phyloP scores from a whole-genome alignment of 2,113 vertebrate species.

The Chitala chitala region DNA sequence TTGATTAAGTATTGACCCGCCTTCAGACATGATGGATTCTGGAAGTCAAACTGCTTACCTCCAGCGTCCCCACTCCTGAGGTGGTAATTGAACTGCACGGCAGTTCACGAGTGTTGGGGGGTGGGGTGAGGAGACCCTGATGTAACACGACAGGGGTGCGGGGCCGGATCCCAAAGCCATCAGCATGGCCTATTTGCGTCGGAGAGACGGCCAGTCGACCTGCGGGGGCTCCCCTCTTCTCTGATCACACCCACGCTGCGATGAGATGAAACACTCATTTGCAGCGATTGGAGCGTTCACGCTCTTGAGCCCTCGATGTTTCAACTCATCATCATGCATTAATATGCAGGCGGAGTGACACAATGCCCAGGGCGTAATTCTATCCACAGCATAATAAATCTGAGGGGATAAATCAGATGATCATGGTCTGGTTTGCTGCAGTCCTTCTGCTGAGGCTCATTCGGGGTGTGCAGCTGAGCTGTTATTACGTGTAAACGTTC shows the following conservation, averaged over 20 bases:
- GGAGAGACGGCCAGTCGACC: not conserved
- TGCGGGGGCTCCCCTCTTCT: not conserved
- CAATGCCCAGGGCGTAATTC: slow-evolving; percentile 1
- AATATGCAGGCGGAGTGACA: not conserved
- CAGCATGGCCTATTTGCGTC: not conserved
- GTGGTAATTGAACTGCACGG: slow-evolving; percentile 34
- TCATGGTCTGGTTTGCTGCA: slow-evolving; percentile 42
- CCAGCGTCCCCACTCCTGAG: slow-evolving; percentile 33
- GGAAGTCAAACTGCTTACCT: slow-evolving; percentile 38
- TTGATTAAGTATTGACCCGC: slow-evolving; percentile 61
- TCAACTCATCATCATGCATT: not conserved
- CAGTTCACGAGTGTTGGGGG: slow-evolving; percentile 15
- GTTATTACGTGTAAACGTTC: too few species aligned
- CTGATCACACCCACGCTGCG: not conserved
- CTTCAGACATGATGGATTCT: slow-evolving; percentile 54
- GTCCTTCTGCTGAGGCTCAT: slow-evolving; percentile 31
- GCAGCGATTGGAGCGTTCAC: not conserved
- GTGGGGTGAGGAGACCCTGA: not conserved
- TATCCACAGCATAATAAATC: slow-evolving; percentile 38
- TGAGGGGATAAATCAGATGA: slow-evolving; percentile 38
- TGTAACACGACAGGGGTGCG: not conserved
- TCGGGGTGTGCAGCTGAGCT: slow-evolving; percentile 38
- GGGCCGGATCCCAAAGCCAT: too few species aligned
- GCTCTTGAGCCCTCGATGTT: not conserved
- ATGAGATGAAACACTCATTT: not conserved